Base-by-base conservation (phyloP, 2,888 invertebrate species). In the Hanleya hanleyi region DNA sequence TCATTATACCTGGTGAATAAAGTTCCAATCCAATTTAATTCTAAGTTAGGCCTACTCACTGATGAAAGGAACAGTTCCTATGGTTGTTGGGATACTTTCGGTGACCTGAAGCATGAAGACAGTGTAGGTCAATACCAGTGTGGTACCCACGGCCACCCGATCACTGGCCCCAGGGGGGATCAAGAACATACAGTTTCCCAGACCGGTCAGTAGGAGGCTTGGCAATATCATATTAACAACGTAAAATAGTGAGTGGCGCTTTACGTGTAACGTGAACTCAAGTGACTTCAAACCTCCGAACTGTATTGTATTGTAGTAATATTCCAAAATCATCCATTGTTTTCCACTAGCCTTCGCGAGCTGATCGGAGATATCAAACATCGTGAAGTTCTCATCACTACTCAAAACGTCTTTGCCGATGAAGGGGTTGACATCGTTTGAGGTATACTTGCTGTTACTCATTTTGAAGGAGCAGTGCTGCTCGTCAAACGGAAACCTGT, bases 61-160 rank as follows among this genome's bases (percentile, higher is more conserved):
- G 57, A 57, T 57, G 32, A 29, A 57, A 15, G 57, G 57, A 22
- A 57, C 57, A 26, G 15, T 4, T 57, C 9, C 1, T 15, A 57
- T 29, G 2, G 57, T 29, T 22, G 26, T 32, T 4, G 57, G 57
- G 26, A 29, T 57, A 3, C 22, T 15, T 2, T 57, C 57, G 1
- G 57, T 57, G 32, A 57, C 57, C 32, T 57, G 57, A 32, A 57
- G 18, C 57, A 57, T 57, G 29, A 57, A 57, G 57, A 57, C 57
- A 9, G 57, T 57, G 32, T 57, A 57, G 57, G 57, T 32, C 57
- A 57, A 9, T 22, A 57, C 57, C 4, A 57, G 57, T 4, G 57
- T 57, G 2, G 57, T 57, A 26, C 57, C 57, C 22, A 57, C 57
- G 26, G 57, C 9, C 22, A 57, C 57, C 12, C 57, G 57, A 32